Percentiles rank a stretch among this genome's conserved stretches.
phyloP scores from a whole-genome alignment of 2,113 vertebrate genomes.

The Oryzias javanicus region DNA sequence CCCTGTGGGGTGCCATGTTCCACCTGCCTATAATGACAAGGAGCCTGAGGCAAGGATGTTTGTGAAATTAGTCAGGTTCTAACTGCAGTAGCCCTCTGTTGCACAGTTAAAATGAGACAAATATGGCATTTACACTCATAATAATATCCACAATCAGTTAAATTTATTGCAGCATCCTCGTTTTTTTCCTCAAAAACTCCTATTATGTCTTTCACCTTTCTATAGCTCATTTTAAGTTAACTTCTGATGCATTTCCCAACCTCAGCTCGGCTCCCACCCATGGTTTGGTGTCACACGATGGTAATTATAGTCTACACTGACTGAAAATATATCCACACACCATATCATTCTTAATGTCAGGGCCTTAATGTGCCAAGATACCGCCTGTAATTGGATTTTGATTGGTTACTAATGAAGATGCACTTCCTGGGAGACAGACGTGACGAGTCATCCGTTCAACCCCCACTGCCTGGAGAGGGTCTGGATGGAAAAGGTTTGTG shows the following conservation, averaged over 20 bases:
- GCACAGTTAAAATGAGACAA: constrained; percentile 28
- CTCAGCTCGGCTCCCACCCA: constrained; percentile 5
- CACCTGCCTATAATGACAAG: constrained; percentile 22
- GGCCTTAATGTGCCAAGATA: constrained; percentile 75
- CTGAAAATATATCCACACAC: constrained; percentile 74
- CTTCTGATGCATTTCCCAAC: background rate
- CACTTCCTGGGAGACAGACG: constrained; percentile 71
- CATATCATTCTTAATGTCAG: constrained; percentile 77
- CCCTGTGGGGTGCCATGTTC: constrained; percentile 32
- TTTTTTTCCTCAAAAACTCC: constrained; percentile 6
- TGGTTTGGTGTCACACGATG: constrained; percentile 40
- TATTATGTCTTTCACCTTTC: background rate
- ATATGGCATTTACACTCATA: constrained; percentile 17
- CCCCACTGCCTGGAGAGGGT: constrained; percentile 12
- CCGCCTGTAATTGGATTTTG: constrained; percentile 79
- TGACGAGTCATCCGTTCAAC: constrained; percentile 73
- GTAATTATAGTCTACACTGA: constrained; percentile 77
- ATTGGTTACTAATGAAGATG: constrained; percentile 81
- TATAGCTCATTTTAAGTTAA: constrained; percentile 19
- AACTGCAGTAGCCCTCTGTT: constrained; percentile 11
- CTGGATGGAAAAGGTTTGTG: background rate
- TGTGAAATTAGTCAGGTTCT: constrained; percentile 28
- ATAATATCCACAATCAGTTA: constrained; percentile 2
- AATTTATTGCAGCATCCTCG: constrained; percentile 3
- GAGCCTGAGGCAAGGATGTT: constrained; percentile 35